Evolutionary conservation across 1,140 invertebrate genomes (phyloP).

Genomic region (Holotrichia oblita): DNA sequence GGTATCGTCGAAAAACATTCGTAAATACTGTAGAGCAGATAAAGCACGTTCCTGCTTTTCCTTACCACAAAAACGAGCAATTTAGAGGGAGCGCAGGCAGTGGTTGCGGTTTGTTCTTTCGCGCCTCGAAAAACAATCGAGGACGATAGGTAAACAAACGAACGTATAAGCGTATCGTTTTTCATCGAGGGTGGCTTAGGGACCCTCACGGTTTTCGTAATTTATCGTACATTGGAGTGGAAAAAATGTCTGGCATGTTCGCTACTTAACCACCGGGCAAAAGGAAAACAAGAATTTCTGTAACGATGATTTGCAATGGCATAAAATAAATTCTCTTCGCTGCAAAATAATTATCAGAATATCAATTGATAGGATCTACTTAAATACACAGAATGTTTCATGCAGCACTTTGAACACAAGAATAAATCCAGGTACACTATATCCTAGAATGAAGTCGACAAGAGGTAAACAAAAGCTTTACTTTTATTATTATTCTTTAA

Average conservation of each 20-base stretch:
- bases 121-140: constrained; percentile 27
- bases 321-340: too few relatives aligned
- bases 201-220: not conserved
- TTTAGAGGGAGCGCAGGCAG: not conserved
- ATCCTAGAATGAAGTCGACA: too few relatives aligned
- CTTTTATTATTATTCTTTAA: too few relatives aligned
- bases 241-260: constrained; percentile 14
- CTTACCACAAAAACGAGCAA: constrained; percentile 19
- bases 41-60: constrained; percentile 19
- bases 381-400: too few relatives aligned
- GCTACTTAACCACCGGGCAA: constrained; percentile 17
- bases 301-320: too few relatives aligned
- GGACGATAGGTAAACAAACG: constrained; percentile 29
- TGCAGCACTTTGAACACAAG: too few relatives aligned
- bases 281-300: not conserved
- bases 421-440: too few relatives aligned
- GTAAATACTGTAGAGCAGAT: constrained; percentile 1
- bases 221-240: not conserved
- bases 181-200: constrained; percentile 5
- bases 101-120: constrained; percentile 13
- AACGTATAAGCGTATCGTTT: constrained; percentile 32
- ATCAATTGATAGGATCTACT: too few relatives aligned
- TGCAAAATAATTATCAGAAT: too few relatives aligned
- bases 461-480: too few relatives aligned
- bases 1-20: constrained; percentile 11